Evolutionary conservation across 1,140 invertebrate genomes (phyloP).

Genomic region (Ruditapes philippinarum): DNA sequence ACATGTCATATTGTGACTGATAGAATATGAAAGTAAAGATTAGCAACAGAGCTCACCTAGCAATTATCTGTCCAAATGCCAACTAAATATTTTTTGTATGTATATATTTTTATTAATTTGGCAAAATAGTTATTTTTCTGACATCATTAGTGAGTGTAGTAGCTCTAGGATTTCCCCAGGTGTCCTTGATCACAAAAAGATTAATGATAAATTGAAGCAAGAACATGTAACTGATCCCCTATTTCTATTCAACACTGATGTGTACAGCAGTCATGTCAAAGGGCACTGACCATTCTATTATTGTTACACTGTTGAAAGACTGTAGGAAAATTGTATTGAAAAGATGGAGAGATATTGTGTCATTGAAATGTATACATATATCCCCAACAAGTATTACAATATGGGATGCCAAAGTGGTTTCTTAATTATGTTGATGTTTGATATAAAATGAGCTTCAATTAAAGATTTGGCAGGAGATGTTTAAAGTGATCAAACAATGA

Average conservation of each 20-base stretch:
- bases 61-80: background rate
- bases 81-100: background rate
- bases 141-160: background rate
- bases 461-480: background rate
- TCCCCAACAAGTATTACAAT: too few species aligned
- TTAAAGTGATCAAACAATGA: background rate
- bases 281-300: constrained; percentile 1
- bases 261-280: background rate
- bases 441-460: background rate
- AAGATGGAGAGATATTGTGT: too few species aligned
- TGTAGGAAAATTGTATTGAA: too few species aligned
- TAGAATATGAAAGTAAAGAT: too few species aligned
- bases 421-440: background rate
- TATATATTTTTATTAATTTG: constrained; percentile 16
- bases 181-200: background rate
- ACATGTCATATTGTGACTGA: background rate
- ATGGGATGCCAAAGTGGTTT: too few species aligned
- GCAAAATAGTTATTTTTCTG: background rate
- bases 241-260: background rate
- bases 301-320: too few species aligned
- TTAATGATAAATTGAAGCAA: constrained; percentile 29
- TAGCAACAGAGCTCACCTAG: too few species aligned
- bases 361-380: too few species aligned
- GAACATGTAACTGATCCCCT: background rate
- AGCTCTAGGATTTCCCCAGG: constrained; percentile 27